Evolutionary conservation across 2,888 invertebrate species (phyloP).

Genomic region (Apantesis nais): DNA sequence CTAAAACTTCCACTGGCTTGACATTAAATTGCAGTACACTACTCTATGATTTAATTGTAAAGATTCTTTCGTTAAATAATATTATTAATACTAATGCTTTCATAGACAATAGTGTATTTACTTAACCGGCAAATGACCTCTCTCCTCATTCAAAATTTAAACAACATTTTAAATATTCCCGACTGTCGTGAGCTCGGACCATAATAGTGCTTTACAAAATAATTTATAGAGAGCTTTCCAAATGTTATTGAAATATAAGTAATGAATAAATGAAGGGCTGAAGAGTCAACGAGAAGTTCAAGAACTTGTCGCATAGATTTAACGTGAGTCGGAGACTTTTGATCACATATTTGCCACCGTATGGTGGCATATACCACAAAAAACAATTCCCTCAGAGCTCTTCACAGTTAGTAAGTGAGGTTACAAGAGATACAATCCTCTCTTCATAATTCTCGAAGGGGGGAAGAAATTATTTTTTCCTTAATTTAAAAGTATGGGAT

Average conservation of each 20-base stretch:
- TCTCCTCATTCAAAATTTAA: neutral
- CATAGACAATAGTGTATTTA: neutral
- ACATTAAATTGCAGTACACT: too few species aligned
- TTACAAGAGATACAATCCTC: too few species aligned
- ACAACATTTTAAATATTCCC: neutral
- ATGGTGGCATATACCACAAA: too few species aligned
- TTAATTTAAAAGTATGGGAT: too few species aligned
- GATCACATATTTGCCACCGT: too few species aligned
- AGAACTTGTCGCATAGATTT: neutral
- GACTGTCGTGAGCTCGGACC: neutral
- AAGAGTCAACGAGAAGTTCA: neutral
- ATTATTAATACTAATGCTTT: neutral
- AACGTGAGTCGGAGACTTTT: neutral
- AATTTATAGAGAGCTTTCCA: conserved; percentile 14
- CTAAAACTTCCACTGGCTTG: too few species aligned
- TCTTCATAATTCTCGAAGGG: too few species aligned
- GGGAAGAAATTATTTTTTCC: too few species aligned
- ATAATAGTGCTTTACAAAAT: neutral
- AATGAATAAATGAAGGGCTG: neutral
- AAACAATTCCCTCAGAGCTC: too few species aligned
- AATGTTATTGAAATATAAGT: conserved; percentile 15
- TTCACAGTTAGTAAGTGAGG: too few species aligned
- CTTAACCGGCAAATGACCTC: neutral
- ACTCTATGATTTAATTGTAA: too few species aligned
- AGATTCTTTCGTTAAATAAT: neutral